Evolutionary conservation across 1,140 invertebrate genomes (phyloP), one percentile per base, ranked within the genome.

Genomic region (Brachystomella parvula): DNA sequence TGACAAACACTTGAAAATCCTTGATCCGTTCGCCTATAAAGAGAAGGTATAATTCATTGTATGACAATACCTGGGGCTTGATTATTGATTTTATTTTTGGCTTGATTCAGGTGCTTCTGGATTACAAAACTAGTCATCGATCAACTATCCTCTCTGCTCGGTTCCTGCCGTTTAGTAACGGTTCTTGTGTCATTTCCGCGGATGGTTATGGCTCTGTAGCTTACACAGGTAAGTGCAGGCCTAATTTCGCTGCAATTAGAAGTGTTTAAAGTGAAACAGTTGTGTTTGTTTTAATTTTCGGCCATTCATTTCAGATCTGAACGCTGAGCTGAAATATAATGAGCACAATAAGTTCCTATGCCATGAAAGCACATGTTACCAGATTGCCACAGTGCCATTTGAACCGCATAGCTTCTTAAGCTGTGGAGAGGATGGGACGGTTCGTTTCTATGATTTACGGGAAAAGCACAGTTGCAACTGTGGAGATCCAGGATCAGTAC

Each of bases 381-480:
- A 92, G 79, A 85, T 93, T 33, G 81, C 89, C 44, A 89, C 89
- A 24, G 79, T 92, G 67, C 85, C 87, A 2, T 84, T 85, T 74
- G 89, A 90, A 71, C 82, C 88, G 0, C 78, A 87, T 74, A 86
- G 82, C 61, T 94, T 93, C 77, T 76, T 94, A 57, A 90, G 88
- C 66, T 93, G 90, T 78, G 89, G 90, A 0, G 90, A 93, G 77
- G 91, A 94, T 80, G 86, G 86, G n/a, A 91, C 89, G n/a, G 89
- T 93, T 2, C 82, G 91, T 60, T 88, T 85, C 79, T 92, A 90
- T 79, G 90, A 93, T 80, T 78, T 92, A 1, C 77, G 90, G 63
- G 77, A 81, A 21, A 88, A 88, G 75, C 79, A 81, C 19, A 82
- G 79, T 56, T 88, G 87, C 74, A 77, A 77, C 59, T 73, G 71